Evolutionary conservation across 2,797 vertebrate genomes (phyloP), one percentile per base, ranked within the genome.

Genomic region (Chelonia mydas): DNA sequence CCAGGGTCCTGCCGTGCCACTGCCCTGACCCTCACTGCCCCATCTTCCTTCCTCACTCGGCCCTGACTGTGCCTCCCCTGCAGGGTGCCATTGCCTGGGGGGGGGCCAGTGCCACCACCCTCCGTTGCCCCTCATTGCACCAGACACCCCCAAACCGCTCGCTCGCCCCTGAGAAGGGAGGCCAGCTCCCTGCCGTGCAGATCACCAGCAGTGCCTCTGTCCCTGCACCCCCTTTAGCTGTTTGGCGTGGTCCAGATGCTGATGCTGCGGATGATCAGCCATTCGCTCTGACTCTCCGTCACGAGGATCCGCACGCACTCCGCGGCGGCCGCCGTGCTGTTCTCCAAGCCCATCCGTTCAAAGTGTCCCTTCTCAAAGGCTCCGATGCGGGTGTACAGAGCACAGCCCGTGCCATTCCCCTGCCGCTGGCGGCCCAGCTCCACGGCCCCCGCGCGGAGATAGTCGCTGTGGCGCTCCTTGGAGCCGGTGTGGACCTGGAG

Each of bases 231-330:
- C 37, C 27, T 21, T 97, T 89, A 97, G 81, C 37, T n/a, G 27
- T 16, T 68, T 0, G 72, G 37, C 0, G 0, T 3, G 2, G 89
- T 96, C 98, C 98, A 98, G 84, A 99, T 95, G 68, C 98, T 97
- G 33, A 99, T 98, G 88, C 97, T 98, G 6, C 54, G 96, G 84
- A 99, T 97, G 89, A 99, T 98, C 33, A 99, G 95, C 98, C 99
- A 99, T 28, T 98, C 98, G 0, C 90, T 93, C 94, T 98, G 98
- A 10, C 41, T 80, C 9, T 21, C 97, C 1, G 98, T 99, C 31
- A 99, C 98, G 19, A 78, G 92, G 81, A 99, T 98, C 97, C 98
- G 98, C 89, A 99, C 90, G 0, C 99, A 99, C 5, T 97, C 98
- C 28, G 98, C 97, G 0, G 97, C 13, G 11, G 87, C 41, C 0